Percentiles rank a stretch among this genome's conserved stretches.
Evolutionary conservation across 2,113 vertebrate genomes (phyloP).

Genomic region (Pterocles burchelli): DNA sequence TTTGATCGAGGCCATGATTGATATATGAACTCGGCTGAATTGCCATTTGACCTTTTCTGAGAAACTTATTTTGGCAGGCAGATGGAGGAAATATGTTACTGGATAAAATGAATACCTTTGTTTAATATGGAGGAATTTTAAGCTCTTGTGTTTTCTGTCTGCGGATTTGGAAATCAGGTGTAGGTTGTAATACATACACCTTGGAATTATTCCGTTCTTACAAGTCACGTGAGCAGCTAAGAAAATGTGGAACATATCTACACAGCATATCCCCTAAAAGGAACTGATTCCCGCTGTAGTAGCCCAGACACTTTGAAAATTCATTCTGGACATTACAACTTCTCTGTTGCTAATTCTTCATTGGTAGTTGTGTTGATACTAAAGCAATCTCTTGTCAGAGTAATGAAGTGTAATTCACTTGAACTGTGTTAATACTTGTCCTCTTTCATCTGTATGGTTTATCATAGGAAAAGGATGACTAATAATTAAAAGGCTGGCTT

Average conservation of each 20-base stretch:
- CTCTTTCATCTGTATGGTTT: neutral
- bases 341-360: neutral
- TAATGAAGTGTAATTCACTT: neutral
- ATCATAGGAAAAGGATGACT: neutral
- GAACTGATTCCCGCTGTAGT: neutral
- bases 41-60: conserved; percentile 53
- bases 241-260: neutral
- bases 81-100: conserved; percentile 22
- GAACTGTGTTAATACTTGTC: neutral
- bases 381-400: neutral
- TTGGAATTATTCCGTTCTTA: neutral
- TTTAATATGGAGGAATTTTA: conserved; percentile 40
- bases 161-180: conserved; percentile 21
- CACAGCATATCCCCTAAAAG: neutral
- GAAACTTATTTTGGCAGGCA: conserved; percentile 44
- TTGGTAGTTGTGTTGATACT: neutral
- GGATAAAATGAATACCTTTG: conserved; percentile 42
- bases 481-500: neutral
- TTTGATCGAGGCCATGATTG: neutral
- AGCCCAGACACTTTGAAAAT: neutral
- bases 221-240: neutral
- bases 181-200: neutral
- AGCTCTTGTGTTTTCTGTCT: conserved; percentile 38
- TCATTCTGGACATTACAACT: neutral
- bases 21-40: conserved; percentile 28